A percentile compares a stretch with the other conserved stretches of the same genome.
phyloP scores from a whole-genome alignment of 2,113 vertebrate species.

The Hypocryptadius cinnamomeus region DNA sequence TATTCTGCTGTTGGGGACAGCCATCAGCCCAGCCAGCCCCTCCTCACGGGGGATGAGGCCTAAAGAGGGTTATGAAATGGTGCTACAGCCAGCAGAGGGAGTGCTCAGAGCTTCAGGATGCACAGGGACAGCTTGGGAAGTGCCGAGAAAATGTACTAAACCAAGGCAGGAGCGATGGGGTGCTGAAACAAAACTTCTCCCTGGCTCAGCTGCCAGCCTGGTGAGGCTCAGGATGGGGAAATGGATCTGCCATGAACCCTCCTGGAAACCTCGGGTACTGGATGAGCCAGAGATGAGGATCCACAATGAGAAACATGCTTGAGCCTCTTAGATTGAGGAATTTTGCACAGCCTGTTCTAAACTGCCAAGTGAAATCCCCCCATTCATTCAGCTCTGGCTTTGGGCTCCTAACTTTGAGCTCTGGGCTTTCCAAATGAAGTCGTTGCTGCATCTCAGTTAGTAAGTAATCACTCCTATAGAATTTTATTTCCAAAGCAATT shows the following conservation, averaged over 20 bases:
- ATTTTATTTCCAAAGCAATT: background rate
- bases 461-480: background rate
- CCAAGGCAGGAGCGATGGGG: fast-evolving
- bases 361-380: background rate
- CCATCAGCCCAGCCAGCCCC: background rate
- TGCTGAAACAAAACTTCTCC: background rate
- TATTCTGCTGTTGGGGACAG: background rate
- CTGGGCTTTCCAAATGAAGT: background rate
- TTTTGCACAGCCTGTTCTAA: background rate
- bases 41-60: background rate
- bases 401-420: background rate
- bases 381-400: background rate
- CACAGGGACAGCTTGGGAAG: background rate
- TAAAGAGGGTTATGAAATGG: background rate
- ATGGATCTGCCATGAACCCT: background rate
- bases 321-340: background rate
- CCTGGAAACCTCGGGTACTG: fast-evolving
- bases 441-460: background rate
- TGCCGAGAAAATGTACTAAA: fast-evolving
- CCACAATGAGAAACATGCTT: fast-evolving
- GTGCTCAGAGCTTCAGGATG: background rate
- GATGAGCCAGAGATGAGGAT: background rate
- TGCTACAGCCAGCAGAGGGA: conserved; percentile 31
- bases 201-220: background rate
- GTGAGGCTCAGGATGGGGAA: background rate